phyloP scores from a whole-genome alignment of 2,888 invertebrate genomes.

The Drosophila colorata region DNA sequence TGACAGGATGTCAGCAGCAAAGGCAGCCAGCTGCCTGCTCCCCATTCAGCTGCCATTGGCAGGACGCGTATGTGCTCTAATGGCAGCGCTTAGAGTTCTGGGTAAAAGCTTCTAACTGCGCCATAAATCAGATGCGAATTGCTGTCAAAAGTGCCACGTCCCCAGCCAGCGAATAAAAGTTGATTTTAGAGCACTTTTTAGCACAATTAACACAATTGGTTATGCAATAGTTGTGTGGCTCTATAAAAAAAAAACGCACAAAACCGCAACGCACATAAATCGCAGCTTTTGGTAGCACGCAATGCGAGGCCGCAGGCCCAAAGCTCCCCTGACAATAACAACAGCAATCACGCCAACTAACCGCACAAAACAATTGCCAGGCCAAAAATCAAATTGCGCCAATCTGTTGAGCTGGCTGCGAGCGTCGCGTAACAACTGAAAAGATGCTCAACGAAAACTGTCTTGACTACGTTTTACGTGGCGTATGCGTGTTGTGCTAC shows the following conservation, averaged over 20 bases:
- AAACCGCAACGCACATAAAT: slow-evolving; percentile 27
- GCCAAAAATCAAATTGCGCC: slow-evolving; percentile 27
- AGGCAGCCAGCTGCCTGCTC: neutral
- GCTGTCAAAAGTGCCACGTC: slow-evolving; percentile 1
- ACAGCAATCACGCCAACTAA: slow-evolving; percentile 25
- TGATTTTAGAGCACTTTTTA: neutral
- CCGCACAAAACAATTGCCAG: slow-evolving; percentile 44
- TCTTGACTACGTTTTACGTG: slow-evolving; percentile 42
- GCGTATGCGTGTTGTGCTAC: slow-evolving; percentile 65
- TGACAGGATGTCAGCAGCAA: neutral
- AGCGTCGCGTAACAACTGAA: slow-evolving; percentile 63
- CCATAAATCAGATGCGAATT: slow-evolving; percentile 42
- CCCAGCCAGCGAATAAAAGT: neutral
- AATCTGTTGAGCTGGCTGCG: slow-evolving; percentile 60
- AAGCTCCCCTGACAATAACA: slow-evolving; percentile 10
- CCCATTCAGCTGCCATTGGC: slow-evolving; percentile 37
- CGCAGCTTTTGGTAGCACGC: slow-evolving; percentile 15
- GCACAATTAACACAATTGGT: slow-evolving; percentile 27
- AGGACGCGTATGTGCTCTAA: slow-evolving; percentile 23
- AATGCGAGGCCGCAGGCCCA: slow-evolving; percentile 28
- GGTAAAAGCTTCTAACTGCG: slow-evolving; percentile 49
- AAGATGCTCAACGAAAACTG: slow-evolving; percentile 21
- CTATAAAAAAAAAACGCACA: slow-evolving; percentile 1
- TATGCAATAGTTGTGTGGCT: slow-evolving; percentile 24
- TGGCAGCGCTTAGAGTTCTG: slow-evolving; percentile 6